Conservation (phyloP, 2,888 invertebrate genomes). For the Apotomis turbidana region DNA sequence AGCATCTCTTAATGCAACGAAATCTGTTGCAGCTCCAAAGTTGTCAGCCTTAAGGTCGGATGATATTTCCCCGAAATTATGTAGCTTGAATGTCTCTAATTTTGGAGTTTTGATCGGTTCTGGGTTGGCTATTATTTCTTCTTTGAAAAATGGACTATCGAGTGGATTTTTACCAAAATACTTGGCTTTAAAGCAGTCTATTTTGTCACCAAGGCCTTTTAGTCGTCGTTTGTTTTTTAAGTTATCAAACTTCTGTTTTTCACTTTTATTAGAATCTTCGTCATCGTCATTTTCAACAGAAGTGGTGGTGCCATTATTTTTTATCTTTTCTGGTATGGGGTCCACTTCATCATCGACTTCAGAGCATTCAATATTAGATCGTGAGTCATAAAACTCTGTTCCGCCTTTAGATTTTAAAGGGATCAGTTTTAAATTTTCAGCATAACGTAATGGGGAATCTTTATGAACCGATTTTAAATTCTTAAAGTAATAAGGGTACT, state of each 20-base stretch:
- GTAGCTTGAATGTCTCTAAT: slow-evolving; percentile 51
- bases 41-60: slow-evolving; percentile 43
- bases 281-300: slow-evolving; percentile 64
- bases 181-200: slow-evolving; percentile 89
- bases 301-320: slow-evolving; percentile 54
- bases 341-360: slow-evolving; percentile 82
- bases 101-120: slow-evolving; percentile 66
- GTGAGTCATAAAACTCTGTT: slow-evolving; percentile 88
- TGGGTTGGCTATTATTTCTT: slow-evolving; percentile 79
- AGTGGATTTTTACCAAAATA: slow-evolving; percentile 90
- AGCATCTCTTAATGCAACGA: slow-evolving; percentile 55
- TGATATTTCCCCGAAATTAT: slow-evolving; percentile 39
- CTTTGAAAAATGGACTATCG: slow-evolving; percentile 89
- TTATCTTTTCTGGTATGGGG: slow-evolving; percentile 81
- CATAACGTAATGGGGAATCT: slow-evolving; percentile 87
- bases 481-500: slow-evolving; percentile 87
- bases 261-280: slow-evolving; percentile 54
- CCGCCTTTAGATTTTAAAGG: slow-evolving; percentile 86
- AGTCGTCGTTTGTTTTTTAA: slow-evolving; percentile 78
- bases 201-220: slow-evolving; percentile 87
- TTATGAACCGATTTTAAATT: slow-evolving; percentile 66
- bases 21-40: slow-evolving; percentile 45
- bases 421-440: slow-evolving; percentile 85
- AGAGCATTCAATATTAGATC: slow-evolving; percentile 77
- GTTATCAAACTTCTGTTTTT: slow-evolving; percentile 56